These are phyloP conservation scores for Zaprionus nigranus DNA, from an alignment of 1,140 invertebrate species.

Conservation along the genomic window DNA sequence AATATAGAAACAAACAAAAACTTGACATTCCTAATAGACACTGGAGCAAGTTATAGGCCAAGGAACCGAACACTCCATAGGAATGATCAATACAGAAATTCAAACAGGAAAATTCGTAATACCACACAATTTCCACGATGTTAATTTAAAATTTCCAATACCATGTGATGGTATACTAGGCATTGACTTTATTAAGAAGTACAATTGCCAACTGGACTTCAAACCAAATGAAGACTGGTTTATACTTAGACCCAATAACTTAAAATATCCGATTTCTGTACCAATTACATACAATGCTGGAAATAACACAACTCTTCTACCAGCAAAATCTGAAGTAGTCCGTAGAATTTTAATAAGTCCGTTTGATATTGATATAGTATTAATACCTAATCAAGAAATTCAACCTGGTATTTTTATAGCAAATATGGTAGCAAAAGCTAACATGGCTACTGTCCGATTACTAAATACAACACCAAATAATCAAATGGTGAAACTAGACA, in stretches of 20 bases:
- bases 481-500: too few species aligned
- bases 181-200: slow-evolving; percentile 13
- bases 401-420: neutral
- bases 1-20: neutral
- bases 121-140: slow-evolving; percentile 4
- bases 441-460: neutral
- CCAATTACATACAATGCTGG: neutral
- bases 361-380: too few species aligned
- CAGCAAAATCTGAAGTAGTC: slow-evolving; percentile 7
- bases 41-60: slow-evolving; percentile 1
- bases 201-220: slow-evolving; percentile 20
- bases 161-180: slow-evolving; percentile 4
- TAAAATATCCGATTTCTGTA: neutral
- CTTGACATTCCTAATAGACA: neutral
- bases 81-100: slow-evolving; percentile 19
- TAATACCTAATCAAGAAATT: neutral
- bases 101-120: neutral
- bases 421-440: neutral
- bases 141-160: too few species aligned
- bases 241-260: slow-evolving; percentile 13
- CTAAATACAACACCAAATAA: too few species aligned
- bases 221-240: slow-evolving; percentile 17
- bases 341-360: neutral
- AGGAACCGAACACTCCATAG: slow-evolving; percentile 2
- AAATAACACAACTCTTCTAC: slow-evolving; percentile 4